phyloP scores from a whole-genome alignment of 2,113 vertebrate genomes.

The Indicator indicator region DNA sequence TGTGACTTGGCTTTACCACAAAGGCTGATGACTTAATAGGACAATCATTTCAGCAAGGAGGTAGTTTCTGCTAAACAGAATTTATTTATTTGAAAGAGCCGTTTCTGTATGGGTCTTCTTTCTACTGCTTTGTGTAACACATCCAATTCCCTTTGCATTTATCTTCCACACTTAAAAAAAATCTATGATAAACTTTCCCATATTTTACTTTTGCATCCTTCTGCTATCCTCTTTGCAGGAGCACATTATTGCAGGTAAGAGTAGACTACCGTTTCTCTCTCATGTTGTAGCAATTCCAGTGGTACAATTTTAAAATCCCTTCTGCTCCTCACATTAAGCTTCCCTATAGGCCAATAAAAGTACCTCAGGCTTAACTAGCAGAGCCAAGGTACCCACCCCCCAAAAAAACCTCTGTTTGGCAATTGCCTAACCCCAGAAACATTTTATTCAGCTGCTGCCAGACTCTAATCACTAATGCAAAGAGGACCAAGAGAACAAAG shows the following conservation, averaged over 20 bases:
- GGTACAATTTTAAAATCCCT: neutral
- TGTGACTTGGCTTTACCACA: slow-evolving; percentile 39
- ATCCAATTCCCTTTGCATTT: neutral
- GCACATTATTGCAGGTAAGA: neutral
- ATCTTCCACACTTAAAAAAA: neutral
- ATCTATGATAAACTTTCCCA: neutral
- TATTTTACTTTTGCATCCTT: neutral
- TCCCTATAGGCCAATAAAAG: neutral
- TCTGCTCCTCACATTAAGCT: neutral
- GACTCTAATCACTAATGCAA: neutral
- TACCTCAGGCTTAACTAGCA: neutral
- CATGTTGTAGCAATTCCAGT: neutral
- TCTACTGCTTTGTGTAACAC: neutral
- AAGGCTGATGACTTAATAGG: slow-evolving; percentile 31
- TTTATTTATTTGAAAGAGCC: neutral
- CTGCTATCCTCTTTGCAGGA: neutral
- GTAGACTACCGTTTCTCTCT: neutral
- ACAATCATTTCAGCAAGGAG: slow-evolving; percentile 38
- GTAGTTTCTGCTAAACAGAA: slow-evolving; percentile 5
- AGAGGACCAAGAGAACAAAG: neutral
- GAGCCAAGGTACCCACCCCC: neutral
- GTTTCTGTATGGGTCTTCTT: neutral
- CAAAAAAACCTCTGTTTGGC: neutral
- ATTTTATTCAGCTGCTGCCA: neutral
- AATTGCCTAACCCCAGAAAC: neutral